Conservation (phyloP, 1,140 invertebrate genomes). For the Cataglyphis hispanica region DNA sequence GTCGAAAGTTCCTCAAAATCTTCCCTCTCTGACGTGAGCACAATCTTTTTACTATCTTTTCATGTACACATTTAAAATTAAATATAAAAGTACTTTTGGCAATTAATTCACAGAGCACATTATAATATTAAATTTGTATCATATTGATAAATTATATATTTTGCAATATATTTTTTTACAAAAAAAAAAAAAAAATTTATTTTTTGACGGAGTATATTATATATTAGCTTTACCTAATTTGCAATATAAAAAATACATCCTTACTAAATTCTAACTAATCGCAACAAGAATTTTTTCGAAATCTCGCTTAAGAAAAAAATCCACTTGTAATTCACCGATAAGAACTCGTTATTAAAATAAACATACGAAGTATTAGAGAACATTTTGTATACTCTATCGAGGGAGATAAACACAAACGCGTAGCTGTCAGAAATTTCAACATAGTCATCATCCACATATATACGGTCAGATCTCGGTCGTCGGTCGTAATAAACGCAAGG, state of each 20-base stretch:
- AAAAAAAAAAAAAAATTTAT: not conserved
- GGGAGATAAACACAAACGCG: not conserved
- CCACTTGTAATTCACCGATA: not conserved
- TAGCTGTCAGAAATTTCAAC: conserved; percentile 17
- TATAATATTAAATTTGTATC: not conserved
- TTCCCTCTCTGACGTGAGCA: not conserved
- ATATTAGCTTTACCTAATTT: not conserved
- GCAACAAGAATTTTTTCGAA: not conserved
- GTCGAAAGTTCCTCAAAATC: conserved; percentile 27
- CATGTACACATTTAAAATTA: not conserved
- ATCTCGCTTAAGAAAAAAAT: not conserved
- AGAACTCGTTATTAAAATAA: not conserved
- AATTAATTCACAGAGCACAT: too few species aligned
- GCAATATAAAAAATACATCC: not conserved
- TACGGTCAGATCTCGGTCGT: not conserved
- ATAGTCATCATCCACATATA: not conserved
- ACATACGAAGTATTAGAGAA: not conserved
- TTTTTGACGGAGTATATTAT: not conserved
- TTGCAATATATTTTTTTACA: not conserved
- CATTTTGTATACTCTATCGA: not conserved
- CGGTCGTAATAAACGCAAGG: not conserved
- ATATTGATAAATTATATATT: too few species aligned
- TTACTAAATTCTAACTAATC: not conserved
- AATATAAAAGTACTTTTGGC: not conserved
- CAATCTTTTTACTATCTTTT: not conserved